Evolutionary conservation across 2,113 vertebrate genomes (phyloP), one percentile per base, ranked within the genome.

Genomic region (Sclerurus mexicanus): DNA sequence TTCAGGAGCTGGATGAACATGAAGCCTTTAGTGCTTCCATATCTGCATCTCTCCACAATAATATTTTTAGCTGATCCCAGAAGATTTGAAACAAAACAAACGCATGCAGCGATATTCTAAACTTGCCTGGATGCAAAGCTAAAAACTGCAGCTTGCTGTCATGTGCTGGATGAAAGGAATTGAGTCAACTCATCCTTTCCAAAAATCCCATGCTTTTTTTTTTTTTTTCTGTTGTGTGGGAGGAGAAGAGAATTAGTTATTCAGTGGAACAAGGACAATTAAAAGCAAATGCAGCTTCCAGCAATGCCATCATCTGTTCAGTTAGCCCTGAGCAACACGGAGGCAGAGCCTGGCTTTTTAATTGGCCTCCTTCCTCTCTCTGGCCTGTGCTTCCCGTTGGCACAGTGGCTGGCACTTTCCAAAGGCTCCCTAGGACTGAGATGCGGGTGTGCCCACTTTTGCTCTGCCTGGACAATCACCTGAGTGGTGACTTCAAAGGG

Each of bases 161-260:
- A 96, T 96, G 90, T 30, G 63, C 88, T 66, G 87, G 87, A 81
- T 85, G 84, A 73, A 79, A 87, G 64, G 83, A 94, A 85, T 90
- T 85, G 85, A 94, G 90, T 88, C 90, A 90, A 93, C 88, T 92
- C 88, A 74, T 93, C 92, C 90, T 92, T 94, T 92, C 92, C 83
- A 92, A 93, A 94, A 96, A 90, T 53, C 28, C 44, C 46, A 53
- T 42, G 42, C 22, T 23, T 81, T 56, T 31, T 40, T 73, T 68
- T 69, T 79, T 28, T 40, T 18, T 8, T 11, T 0, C 44, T 91
- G 59, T 67, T 1, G 28, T 93, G 93, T 95, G 85, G 95, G 93
- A 96, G 92, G 94, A 97, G 93, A 87, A 93, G 91, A 88, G 85
- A 95, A 93, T 96, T 91, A 77, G 87, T 85, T 94, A 93, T 90